Conservation (phyloP, 2,797 vertebrate genomes). For the Anguilla pacifica region DNA sequence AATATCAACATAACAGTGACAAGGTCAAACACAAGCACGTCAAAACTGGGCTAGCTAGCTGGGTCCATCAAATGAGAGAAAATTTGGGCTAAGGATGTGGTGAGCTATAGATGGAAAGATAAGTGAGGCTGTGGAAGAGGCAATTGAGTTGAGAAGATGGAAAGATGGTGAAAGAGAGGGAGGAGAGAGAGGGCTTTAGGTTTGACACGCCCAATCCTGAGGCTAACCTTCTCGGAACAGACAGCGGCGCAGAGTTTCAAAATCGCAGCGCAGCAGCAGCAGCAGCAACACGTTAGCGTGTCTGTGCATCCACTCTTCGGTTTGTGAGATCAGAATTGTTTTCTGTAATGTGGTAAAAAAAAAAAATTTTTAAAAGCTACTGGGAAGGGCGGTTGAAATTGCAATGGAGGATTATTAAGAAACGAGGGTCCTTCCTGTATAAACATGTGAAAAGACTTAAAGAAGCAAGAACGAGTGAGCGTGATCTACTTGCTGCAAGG, state of each 20-base stretch:
- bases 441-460: not conserved
- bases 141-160: not conserved
- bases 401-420: slow-evolving; percentile 1
- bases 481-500: not conserved
- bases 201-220: slow-evolving; percentile 17
- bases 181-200: not conserved
- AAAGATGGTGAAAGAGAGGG: not conserved
- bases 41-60: not conserved
- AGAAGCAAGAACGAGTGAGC: not conserved
- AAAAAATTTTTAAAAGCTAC: not conserved
- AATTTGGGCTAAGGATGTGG: not conserved
- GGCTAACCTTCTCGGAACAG: not conserved
- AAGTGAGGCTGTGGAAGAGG: not conserved
- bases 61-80: not conserved
- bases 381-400: not conserved
- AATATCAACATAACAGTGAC: not conserved
- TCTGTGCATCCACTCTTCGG: not conserved
- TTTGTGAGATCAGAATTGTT: not conserved
- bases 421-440: not conserved
- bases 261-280: not conserved
- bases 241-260: not conserved
- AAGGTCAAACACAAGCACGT: not conserved
- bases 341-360: not conserved
- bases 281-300: not conserved
- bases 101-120: not conserved